Base-by-base conservation (phyloP, 2,888 invertebrate species). In the Enoplolaimus lenunculus region DNA sequence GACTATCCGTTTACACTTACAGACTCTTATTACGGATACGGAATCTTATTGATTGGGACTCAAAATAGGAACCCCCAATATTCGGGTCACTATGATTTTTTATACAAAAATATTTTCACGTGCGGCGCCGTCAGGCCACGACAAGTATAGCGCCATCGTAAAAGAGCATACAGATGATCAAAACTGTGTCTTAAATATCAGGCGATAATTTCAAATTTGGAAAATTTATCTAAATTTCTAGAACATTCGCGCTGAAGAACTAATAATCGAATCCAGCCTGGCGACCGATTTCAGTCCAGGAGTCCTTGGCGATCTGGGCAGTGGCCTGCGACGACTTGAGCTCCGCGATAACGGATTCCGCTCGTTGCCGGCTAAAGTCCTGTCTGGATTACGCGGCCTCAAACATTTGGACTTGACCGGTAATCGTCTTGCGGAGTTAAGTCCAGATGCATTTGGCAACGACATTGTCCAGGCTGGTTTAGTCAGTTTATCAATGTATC, bases 401-500 rank as follows among this genome's bases (percentile, higher is more conserved):
- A 70, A 72, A 68, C 71, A 64, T 1, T 72, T 78, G 28, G 79
- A 79, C 73, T 68, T 78, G 59, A 71, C 70, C 72, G 64, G 59
- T 7, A 72, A 72, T 60, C 16, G 21, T 13, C 21, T 72, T 1
- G 1, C 2, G 28, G 21, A 21, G 7, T 13, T 45, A 13, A 7
- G 21, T 7, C 45, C 7, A 21, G 21, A 45, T 45, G 1, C 1
- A 2, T 2, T 72, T 13, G 26, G n/a, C 7, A 7, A 35, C 26
- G 76, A 82, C 60, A 72, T 74, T 1, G 75, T 78, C 70, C n/a
- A n/a, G n/a, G n/a, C n/a, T n/a, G n/a, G n/a, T n/a, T 74, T 82
- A 65, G 80, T 81, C 71, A 74, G 78, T n/a, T 71, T 82, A 34
- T 78, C 81, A 21, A 73, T 82, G 2, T 26, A 70, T 1, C 80